Conservation (phyloP, 2,797 vertebrate species). For the Coluber constrictor region DNA sequence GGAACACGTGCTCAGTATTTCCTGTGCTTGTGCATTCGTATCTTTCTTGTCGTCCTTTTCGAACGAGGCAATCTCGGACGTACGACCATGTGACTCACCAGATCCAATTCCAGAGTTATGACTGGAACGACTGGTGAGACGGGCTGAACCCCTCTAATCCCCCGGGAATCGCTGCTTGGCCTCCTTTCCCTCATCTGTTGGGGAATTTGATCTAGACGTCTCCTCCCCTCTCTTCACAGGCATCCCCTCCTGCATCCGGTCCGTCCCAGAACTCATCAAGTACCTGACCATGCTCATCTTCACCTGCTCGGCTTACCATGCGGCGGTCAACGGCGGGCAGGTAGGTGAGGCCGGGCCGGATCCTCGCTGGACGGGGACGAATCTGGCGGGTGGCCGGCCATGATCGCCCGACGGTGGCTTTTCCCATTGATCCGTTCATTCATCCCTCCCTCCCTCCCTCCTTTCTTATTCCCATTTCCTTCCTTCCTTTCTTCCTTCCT, state of each 20-base stretch:
- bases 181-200: background rate
- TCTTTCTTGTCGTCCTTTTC: background rate
- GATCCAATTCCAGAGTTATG: no score
- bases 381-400: no score
- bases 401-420: fast-evolving
- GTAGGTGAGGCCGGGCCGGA: conserved; percentile 16
- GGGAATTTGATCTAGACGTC: background rate
- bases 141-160: background rate
- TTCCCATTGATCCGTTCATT: background rate
- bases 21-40: background rate
- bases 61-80: background rate
- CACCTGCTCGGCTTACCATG: conserved; percentile 66
- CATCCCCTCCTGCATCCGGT: conserved; percentile 54
- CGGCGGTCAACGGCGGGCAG: conserved; percentile 67
- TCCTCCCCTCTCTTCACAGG: conserved; percentile 41
- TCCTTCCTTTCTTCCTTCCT: no score
- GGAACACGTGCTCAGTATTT: background rate
- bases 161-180: background rate
- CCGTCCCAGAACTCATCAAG: conserved; percentile 53
- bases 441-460: background rate
- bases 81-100: no score
- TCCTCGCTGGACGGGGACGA: fast-evolving
- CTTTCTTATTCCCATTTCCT: background rate
- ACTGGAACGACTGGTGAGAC: background rate
- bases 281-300: conserved; percentile 71